Conservation (phyloP, 2,797 vertebrate species). For the Anniella stebbinsi region DNA sequence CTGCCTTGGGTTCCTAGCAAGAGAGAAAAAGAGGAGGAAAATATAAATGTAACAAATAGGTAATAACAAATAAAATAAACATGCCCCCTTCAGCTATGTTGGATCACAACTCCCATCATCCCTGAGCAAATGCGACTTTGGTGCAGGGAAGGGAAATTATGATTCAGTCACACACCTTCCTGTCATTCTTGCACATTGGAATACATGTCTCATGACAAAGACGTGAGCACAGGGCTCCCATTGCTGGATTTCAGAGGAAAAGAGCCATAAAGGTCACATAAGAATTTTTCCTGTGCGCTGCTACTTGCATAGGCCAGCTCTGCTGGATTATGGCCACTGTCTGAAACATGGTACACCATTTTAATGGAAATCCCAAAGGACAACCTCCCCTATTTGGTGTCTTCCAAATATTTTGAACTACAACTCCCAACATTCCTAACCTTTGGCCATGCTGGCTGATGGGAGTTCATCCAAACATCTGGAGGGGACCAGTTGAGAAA, state of each 20-base stretch:
- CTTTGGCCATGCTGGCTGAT: no score
- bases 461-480: no score
- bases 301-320: not conserved
- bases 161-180: not conserved
- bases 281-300: not conserved
- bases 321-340: not conserved
- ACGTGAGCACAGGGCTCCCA: not conserved
- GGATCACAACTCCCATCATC: not conserved
- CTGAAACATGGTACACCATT: not conserved
- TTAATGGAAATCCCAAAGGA: not conserved
- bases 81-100: not conserved
- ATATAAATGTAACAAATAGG: no score
- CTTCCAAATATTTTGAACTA: no score
- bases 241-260: not conserved
- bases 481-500: no score
- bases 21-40: no score
- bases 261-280: not conserved
- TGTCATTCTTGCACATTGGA: not conserved
- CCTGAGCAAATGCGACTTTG: not conserved
- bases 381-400: no score
- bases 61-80: no score
- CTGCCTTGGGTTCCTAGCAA: no score
- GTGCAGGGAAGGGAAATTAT: not conserved
- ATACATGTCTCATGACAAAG: not conserved
- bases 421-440: no score